Base-by-base conservation (phyloP, 1,140 invertebrate genomes). In the Gryon sp. region DNA sequence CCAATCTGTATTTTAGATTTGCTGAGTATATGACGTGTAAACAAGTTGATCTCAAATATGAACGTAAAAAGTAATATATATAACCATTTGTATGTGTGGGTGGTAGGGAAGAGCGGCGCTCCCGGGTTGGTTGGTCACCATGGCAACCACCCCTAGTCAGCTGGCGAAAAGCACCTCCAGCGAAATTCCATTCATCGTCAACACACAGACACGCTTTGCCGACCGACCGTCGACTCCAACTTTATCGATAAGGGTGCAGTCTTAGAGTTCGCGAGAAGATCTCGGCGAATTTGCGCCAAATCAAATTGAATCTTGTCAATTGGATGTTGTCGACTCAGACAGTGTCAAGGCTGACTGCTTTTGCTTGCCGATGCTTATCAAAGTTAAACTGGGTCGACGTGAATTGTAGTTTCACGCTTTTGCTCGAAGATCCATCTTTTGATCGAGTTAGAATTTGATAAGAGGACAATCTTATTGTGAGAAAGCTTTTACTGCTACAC, bases 61-160 rank as follows among this genome's bases (percentile, higher is more conserved):
- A n/a, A n/a, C n/a, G n/a, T n/a, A n/a, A n/a, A n/a, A n/a, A n/a
- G n/a, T n/a, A n/a, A n/a, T n/a, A n/a, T n/a, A n/a, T n/a, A n/a
- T n/a, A n/a, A n/a, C n/a, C n/a, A n/a, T n/a, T n/a, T 9, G 32
- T 38, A 18, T 22, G 48, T 34, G 20, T 43, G 55, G 14, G 73
- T 78, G 76, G 83, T 83, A 55, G 81, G 80, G 82, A 82, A 82
- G 81, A 80, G 80, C 82, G 62, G 79, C 79, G 82, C 68, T 83
- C 85, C 85, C 82, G 82, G 86, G 86, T 83, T 82, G 81, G 80
- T 81, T 74, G 59, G 85, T 88, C 82, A 83, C 80, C 80, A 87
- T 87, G 86, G 48, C 79, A 74, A 88, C 86, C 82, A 82, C 78
- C 82, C 83, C 57, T 72, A 87, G 86, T 88, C 86, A 88, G 87